phyloP scores from a whole-genome alignment of 2,113 vertebrate genomes.

The Clinocottus analis region DNA sequence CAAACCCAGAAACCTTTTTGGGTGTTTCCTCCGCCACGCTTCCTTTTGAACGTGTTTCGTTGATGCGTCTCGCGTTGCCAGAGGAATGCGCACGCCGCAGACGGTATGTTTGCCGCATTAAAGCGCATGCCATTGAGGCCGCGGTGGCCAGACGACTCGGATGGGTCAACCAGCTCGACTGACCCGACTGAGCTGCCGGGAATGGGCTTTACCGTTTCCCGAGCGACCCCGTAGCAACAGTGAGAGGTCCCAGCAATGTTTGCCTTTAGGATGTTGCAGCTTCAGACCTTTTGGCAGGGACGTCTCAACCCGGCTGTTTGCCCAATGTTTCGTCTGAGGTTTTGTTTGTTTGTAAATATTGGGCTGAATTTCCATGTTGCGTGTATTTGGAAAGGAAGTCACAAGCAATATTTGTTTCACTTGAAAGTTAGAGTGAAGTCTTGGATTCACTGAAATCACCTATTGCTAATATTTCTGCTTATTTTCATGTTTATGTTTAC shows the following conservation, averaged over 20 bases:
- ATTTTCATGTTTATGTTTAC: neutral
- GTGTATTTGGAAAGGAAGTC: neutral
- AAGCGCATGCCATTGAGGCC: conserved; percentile 69
- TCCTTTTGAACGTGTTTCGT: conserved; percentile 50
- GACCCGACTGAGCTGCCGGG: conserved; percentile 71
- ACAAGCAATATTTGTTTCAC: neutral
- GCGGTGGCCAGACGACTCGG: conserved; percentile 48
- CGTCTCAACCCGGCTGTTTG: conserved; percentile 52
- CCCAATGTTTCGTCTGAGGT: conserved; percentile 35
- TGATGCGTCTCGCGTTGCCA: conserved; percentile 59
- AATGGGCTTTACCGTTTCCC: conserved; percentile 76
- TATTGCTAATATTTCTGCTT: neutral
- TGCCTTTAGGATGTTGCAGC: conserved; percentile 69
- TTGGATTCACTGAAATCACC: neutral
- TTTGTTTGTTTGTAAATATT: conserved; percentile 32
- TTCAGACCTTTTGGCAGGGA: conserved; percentile 48
- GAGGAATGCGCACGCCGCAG: conserved; percentile 69
- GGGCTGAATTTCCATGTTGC: neutral
- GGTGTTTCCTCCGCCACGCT: conserved; percentile 51
- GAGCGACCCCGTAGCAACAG: conserved; percentile 77
- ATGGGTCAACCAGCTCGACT: conserved; percentile 70
- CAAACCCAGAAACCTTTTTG: conserved; percentile 51
- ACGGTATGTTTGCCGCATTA: conserved; percentile 66
- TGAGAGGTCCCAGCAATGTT: conserved; percentile 80
- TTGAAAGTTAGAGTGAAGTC: neutral